Conservation (phyloP, 2,797 vertebrate genomes). For the Alauda arvensis region DNA sequence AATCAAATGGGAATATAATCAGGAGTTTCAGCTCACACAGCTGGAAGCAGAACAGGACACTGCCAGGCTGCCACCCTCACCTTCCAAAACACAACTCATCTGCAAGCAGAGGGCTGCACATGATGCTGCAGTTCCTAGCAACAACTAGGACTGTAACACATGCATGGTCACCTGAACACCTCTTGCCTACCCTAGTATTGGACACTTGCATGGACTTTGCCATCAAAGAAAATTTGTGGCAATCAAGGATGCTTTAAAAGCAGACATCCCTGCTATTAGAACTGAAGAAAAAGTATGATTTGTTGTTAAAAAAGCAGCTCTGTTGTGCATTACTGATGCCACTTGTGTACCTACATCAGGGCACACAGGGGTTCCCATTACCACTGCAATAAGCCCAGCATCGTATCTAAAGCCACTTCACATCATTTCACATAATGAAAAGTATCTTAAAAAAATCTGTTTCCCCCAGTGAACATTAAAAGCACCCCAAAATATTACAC, state of each 20-base stretch:
- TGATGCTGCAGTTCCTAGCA: rapidly evolving
- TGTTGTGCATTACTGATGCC: neutral
- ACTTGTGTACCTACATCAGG: neutral
- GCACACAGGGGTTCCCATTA: neutral
- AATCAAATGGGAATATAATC: neutral
- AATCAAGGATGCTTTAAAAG: neutral
- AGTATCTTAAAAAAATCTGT: neutral
- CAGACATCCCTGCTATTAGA: neutral
- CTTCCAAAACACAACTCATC: neutral
- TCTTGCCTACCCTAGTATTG: rapidly evolving
- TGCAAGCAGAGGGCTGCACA: neutral
- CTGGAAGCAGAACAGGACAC: neutral
- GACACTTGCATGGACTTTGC: neutral
- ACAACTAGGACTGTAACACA: neutral
- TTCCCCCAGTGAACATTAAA: neutral
- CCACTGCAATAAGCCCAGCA: neutral
- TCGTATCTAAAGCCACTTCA: neutral
- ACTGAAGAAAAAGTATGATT: neutral
- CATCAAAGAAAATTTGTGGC: neutral
- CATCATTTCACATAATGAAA: neutral
- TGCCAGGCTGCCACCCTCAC: neutral
- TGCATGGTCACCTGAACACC: rapidly evolving
- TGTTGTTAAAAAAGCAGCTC: neutral
- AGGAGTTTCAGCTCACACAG: neutral
- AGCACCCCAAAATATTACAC: neutral